Conservation (phyloP, 1,140 invertebrate species). For the Apis mellifera region DNA sequence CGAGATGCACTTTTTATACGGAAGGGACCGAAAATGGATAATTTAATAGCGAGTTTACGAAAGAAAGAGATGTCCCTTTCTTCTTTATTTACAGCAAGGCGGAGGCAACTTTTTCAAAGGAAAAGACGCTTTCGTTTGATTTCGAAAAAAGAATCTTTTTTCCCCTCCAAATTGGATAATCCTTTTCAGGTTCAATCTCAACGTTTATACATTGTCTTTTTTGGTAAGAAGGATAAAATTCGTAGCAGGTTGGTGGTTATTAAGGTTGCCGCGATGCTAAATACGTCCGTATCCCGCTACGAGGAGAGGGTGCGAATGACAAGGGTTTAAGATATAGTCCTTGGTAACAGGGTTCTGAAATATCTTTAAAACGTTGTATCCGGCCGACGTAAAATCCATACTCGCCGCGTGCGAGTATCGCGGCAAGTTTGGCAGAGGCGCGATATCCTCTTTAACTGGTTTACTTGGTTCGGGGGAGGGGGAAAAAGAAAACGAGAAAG, state of each 20-base stretch:
- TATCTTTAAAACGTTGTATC: constrained; percentile 15
- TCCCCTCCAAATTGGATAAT: too few species aligned
- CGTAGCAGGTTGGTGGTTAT: background rate
- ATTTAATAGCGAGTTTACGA: too few species aligned
- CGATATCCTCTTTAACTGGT: background rate
- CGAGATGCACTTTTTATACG: too few species aligned
- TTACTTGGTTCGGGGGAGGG: too few species aligned
- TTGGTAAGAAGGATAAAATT: background rate
- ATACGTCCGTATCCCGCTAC: background rate
- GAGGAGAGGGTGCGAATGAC: constrained; percentile 19
- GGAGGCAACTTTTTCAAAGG: too few species aligned
- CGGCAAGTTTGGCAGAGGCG: background rate
- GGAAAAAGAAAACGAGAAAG: too few species aligned
- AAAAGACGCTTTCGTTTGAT: too few species aligned
- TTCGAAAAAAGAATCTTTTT: too few species aligned
- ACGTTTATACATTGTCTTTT: background rate
- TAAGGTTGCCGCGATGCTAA: background rate
- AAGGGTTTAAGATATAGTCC: constrained; percentile 15
- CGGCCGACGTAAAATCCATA: constrained; percentile 25
- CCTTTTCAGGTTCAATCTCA: too few species aligned
- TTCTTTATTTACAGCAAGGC: too few species aligned
- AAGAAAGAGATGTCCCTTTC: too few species aligned
- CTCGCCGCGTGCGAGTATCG: background rate
- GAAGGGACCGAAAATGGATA: too few species aligned
- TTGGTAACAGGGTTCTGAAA: background rate